Evolutionary conservation across 2,888 invertebrate genomes (phyloP).

Genomic region (Troglohyphantes excavatus): DNA sequence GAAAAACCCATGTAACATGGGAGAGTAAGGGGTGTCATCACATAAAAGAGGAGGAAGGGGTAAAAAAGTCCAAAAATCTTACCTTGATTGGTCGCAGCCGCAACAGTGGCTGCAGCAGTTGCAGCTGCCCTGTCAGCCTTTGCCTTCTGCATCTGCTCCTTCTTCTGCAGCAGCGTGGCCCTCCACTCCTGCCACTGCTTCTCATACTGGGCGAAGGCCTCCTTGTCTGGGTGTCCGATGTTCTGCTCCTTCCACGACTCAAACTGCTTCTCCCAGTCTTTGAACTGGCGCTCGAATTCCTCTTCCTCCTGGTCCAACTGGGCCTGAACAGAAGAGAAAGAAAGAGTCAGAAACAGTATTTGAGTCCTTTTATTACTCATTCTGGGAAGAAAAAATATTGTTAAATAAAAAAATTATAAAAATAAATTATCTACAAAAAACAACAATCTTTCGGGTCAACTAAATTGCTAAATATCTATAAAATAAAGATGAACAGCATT

Average conservation of each 20-base stretch:
- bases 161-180: constrained; percentile 70
- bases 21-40: too few relatives aligned
- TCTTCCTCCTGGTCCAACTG: constrained; percentile 76
- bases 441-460: too few relatives aligned
- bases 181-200: constrained; percentile 82
- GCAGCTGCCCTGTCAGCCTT: constrained; percentile 51
- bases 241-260: constrained; percentile 83
- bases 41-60: too few relatives aligned
- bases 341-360: too few relatives aligned
- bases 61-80: too few relatives aligned
- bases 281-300: constrained; percentile 81
- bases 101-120: background rate
- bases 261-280: constrained; percentile 83
- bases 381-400: too few relatives aligned
- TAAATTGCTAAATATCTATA: too few relatives aligned
- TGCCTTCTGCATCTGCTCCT: constrained; percentile 78
- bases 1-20: too few relatives aligned
- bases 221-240: constrained; percentile 83
- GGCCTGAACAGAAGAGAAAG: background rate
- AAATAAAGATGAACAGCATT: too few relatives aligned
- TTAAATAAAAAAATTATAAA: too few relatives aligned
- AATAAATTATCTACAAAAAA: too few relatives aligned
- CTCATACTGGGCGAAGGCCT: constrained; percentile 83
- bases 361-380: too few relatives aligned
- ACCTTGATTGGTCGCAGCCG: background rate